Evolutionary conservation across 2,888 invertebrate genomes (phyloP), one percentile per base, ranked within the genome.

Genomic region (Tenthredo amoena): DNA sequence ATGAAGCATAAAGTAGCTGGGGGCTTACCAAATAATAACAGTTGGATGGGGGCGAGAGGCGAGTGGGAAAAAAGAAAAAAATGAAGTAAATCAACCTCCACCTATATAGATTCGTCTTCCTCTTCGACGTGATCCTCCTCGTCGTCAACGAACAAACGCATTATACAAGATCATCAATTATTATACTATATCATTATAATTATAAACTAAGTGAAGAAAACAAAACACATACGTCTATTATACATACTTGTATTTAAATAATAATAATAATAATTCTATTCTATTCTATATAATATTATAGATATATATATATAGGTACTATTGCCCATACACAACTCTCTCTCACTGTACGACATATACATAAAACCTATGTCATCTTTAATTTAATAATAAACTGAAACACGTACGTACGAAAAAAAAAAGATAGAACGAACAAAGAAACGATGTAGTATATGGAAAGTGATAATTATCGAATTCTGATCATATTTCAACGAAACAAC

Each of bases 371-470:
- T 93, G 92, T 92, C 93, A 92, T 91, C 90, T 93, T 89, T 92
- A 92, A 93, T 92, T 93, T 93, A 93, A 93, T 93, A 92, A 91
- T 93, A 93, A 93, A 92, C 91, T 91, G 90, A 93, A 93, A 93
- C 90, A 90, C 92, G 93, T 93, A 93, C 91, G 92, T 93, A 93
- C 92, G 91, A 91, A 86, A 88, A 82, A 84, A 55, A n/a, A 2
- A 31, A 43, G n/a, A 12, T 21, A 74, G 26, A 74, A 68, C 6
- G 1, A 26, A 68, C 31, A 68, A 68, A 68, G n/a, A n/a, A 72
- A 31, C 6, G 4, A 34, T 12, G 6, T 6, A 34, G 6, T 6
- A 34, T 50, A n/a, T n/a, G 2, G n/a, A n/a, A n/a, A 55, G 6
- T 55, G n/a, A 55, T n/a, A 7, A 55, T 55, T 7, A 77, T 77